Evolutionary conservation across 2,888 invertebrate genomes (phyloP), one percentile per base, ranked within the genome.

Genomic region (Caenorhabditis sp.): DNA sequence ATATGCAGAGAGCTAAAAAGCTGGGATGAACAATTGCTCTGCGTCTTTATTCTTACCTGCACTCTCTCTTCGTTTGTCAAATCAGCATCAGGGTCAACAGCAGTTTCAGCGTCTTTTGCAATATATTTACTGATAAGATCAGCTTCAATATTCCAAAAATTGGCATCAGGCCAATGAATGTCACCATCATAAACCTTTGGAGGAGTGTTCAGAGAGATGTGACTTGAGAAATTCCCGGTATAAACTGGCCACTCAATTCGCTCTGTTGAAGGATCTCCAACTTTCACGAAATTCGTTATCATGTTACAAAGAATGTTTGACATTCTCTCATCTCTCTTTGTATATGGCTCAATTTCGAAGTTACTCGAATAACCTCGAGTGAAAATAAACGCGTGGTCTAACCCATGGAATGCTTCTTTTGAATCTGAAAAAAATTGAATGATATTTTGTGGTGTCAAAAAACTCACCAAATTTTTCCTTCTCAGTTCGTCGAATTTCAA

Each of bases 381-480:
- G 78, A 88, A 88, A 31, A 88, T 85, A 77, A 82, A 88, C 8
- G 86, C 84, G 67, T 88, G 88, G 69, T 88, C 88, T 24, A 88
- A 67, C 0, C 88, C 88, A 54, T 88, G 88, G 66, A 86, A 88
- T 14, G 88, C 84, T 43, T 62, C 62, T 36, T 69, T 73, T n/a
- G 62, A 65, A 21, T 66, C 73, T 72, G 58, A 54, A 21, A 62
- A 51, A n/a, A 17, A n/a, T 51, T 27, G 5, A 53, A 26, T 24
- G 1, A 24, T 10, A 50, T 23, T 49, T 51, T 23, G 19, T 12
- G 10, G 55, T 24, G 27, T 24, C n/a, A n/a, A 36, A 63, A 50
- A 58, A 62, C 64, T 62, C 43, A 72, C 72, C 36, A n/a, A 55
- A 61, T 61, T 72, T 67, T 31, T 64, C 64, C 59, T 70, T 73